Conservation (phyloP, 1,140 invertebrate genomes). For the Pogonus chalceus region DNA sequence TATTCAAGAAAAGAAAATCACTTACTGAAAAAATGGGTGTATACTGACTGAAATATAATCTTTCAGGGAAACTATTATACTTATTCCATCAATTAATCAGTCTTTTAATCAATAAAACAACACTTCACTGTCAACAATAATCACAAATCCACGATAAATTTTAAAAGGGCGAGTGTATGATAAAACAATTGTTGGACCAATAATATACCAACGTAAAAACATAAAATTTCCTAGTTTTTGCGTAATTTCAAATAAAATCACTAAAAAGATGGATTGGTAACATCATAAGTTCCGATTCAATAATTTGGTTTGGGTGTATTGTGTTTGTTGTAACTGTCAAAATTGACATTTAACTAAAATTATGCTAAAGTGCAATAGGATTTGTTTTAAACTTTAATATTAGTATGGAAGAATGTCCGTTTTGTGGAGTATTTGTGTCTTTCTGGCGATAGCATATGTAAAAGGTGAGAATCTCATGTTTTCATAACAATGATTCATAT, state of each 20-base stretch:
- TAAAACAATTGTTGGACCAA: not conserved
- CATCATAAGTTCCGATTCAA: not conserved
- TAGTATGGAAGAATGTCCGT: slow-evolving; percentile 2
- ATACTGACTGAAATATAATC: no score
- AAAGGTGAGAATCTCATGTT: not conserved
- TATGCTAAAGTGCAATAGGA: not conserved
- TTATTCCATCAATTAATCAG: no score
- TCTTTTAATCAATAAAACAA: not conserved
- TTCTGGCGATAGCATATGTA: slow-evolving; percentile 4
- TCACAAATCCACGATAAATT: not conserved
- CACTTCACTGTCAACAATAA: not conserved
- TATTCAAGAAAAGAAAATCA: no score
- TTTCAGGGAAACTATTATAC: no score
- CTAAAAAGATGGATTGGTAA: not conserved
- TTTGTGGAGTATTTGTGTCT: not conserved
- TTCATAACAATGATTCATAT: not conserved
- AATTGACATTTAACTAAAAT: not conserved
- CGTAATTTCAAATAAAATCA: not conserved
- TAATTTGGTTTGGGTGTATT: slow-evolving; percentile 2
- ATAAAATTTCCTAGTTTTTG: not conserved
- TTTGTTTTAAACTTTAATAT: not conserved
- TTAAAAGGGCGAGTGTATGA: not conserved
- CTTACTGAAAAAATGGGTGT: no score
- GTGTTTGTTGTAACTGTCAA: slow-evolving; percentile 2
- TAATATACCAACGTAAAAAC: not conserved